These are phyloP conservation scores for Heterotis niloticus DNA, from an alignment of 2,113 vertebrate genomes.

Conservation along the genomic window DNA sequence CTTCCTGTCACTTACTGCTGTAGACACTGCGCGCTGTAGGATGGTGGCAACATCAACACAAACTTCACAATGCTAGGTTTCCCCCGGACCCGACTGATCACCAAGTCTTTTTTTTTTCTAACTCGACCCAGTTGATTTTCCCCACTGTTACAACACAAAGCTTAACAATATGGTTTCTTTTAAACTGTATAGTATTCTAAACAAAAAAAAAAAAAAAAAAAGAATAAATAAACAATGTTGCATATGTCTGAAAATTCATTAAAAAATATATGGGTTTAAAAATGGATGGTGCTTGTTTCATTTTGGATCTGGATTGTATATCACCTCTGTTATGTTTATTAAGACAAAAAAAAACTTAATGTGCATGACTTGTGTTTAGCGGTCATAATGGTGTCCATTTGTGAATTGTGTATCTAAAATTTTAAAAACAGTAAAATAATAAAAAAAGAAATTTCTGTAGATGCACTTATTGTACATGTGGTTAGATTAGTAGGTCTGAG, in stretches of 20 bases:
- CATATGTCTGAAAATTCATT: conserved; percentile 83
- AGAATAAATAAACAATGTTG: conserved; percentile 48
- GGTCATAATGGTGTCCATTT: conserved; percentile 91
- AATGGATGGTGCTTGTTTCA: conserved; percentile 85
- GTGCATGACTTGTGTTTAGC: conserved; percentile 96
- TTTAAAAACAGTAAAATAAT: conserved; percentile 54
- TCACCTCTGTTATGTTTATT: conserved; percentile 93
- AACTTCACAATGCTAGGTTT: conserved; percentile 54
- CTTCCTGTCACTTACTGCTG: conserved; percentile 76
- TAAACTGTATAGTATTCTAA: conserved; percentile 81
- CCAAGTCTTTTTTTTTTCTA: conserved; percentile 49
- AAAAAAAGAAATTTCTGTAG: conserved; percentile 74
- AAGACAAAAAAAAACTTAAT: conserved; percentile 69
- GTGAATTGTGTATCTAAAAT: conserved; percentile 85
- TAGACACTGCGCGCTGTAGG: conserved; percentile 66
- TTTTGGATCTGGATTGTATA: conserved; percentile 88
- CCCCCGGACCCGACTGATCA: conserved; percentile 53
- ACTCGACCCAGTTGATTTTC: conserved; percentile 57
- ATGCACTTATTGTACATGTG: conserved; percentile 92
- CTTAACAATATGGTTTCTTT: conserved; percentile 65
- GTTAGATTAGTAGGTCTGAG: conserved; percentile 78
- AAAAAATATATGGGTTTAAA: conserved; percentile 76
- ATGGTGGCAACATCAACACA: conserved; percentile 53
- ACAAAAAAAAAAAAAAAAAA: conserved; percentile 37
- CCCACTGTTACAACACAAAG: conserved; percentile 71